Conservation (phyloP, 2,888 invertebrate species). For the Griposia aprilina region DNA sequence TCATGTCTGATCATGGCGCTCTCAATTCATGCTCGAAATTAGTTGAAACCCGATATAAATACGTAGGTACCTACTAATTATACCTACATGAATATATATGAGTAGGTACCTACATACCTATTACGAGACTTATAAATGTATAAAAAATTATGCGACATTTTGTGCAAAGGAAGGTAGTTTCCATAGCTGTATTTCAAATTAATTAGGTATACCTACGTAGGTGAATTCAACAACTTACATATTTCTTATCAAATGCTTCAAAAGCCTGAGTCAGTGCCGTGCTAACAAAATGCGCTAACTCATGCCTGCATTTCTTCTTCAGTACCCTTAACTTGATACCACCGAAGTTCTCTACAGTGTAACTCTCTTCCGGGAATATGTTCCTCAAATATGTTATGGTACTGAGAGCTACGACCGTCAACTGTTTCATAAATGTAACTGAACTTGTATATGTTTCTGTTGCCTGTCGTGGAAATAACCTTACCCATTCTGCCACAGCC, state of each 20-base stretch:
- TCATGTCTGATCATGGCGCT: not conserved
- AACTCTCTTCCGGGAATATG: constrained; percentile 80
- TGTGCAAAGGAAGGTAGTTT: not conserved
- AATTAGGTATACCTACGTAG: not conserved
- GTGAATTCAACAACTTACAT: constrained; percentile 73
- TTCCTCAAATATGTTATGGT: constrained; percentile 81
- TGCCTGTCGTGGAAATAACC: constrained; percentile 79
- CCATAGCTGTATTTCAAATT: not conserved
- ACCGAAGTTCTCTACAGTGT: constrained; percentile 75
- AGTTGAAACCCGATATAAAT: not conserved
- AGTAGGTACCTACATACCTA: not conserved
- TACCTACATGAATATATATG: not conserved
- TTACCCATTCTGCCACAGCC: constrained; percentile 80
- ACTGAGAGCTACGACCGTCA: constrained; percentile 82
- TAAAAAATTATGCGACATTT: not conserved
- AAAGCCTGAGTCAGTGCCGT: constrained; percentile 81
- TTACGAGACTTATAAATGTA: too few species aligned
- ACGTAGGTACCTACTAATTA: not conserved
- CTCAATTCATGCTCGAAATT: not conserved
- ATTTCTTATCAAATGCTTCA: constrained; percentile 86
- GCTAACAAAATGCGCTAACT: constrained; percentile 81
- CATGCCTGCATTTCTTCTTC: constrained; percentile 80
- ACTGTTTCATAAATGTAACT: constrained; percentile 83
- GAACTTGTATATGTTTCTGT: constrained; percentile 83
- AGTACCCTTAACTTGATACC: constrained; percentile 78